Base-by-base conservation (phyloP, 64 coral and sea anemone genomes). In the Platygyra sinensis region DNA sequence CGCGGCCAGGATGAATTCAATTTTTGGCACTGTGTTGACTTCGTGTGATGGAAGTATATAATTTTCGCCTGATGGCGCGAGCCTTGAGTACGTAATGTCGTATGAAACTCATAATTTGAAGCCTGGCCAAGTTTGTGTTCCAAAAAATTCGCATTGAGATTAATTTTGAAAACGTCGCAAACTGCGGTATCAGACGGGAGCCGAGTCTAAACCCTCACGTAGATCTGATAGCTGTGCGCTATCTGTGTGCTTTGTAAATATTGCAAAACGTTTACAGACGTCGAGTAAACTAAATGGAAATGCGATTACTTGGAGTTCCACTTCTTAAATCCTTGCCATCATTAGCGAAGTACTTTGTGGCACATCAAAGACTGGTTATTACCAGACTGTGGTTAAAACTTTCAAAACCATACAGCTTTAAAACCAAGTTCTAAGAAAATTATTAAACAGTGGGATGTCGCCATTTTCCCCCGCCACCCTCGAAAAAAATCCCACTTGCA, bases 171-270 rank as follows among this genome's bases (percentile, higher is more conserved):
- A 62, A 57, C 6, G 16, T 9, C 16, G 24, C 2, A 22, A 32
- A 32, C n/a, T 62, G 52, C 16, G 60, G 30, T 39, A 19, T 69
- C 63, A 85, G 81, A 85, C 81, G 72, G 0, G 1, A 36, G 3
- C 33, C 3, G 33, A 24, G 31, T 12, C 20, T 72, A 71, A 85
- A 64, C 36, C 81, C 62, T 52, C 10, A 36, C 81, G 52, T 22
- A 46, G 42, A 5, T 46, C 42, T 46, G 42, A 46, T 46, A 28
- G 62, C 55, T 62, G 18, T 49, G 52, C 62, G 15, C 78, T 12
- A 19, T 28, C 24, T 85, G 81, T 85, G 63, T 85, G 81, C 81
- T 71, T 72, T 85, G 32, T 85, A 85, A 71, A 85, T 85, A 85
- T 36, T 64, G 36, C 63, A 36, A 39, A 9, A 72, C 81, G 16